A percentile compares a stretch with the other conserved stretches of the same genome.
Evolutionary conservation across 2,888 invertebrate species (phyloP).

Genomic region (Eupithecia tripunctaria): DNA sequence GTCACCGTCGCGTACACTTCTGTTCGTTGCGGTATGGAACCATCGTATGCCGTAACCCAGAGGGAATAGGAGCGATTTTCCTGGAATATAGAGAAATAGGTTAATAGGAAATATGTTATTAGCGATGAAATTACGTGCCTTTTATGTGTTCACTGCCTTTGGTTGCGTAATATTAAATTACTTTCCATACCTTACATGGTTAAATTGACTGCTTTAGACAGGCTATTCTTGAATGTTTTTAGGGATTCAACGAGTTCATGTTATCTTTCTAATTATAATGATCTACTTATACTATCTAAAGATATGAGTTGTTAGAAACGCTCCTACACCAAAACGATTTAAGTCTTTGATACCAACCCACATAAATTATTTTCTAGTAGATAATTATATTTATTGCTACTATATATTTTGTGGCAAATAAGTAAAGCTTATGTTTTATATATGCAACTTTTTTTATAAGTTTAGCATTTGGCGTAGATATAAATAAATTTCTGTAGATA

Average conservation of each 20-base stretch:
- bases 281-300: too few species aligned
- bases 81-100: conserved; percentile 56
- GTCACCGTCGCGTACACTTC: conserved; percentile 74
- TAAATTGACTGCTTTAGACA: not conserved
- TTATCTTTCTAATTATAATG: not conserved
- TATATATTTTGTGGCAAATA: too few species aligned
- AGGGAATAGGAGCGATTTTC: conserved; percentile 75
- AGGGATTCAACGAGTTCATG: not conserved
- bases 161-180: not conserved
- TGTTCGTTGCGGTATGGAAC: conserved; percentile 71
- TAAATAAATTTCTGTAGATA: too few species aligned
- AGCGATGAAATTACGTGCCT: not conserved
- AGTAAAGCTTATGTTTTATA: not conserved
- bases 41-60: conserved; percentile 76
- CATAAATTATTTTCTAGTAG: not conserved
- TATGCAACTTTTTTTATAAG: too few species aligned
- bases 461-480: too few species aligned
- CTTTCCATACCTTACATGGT: not conserved
- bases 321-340: too few species aligned
- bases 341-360: too few species aligned
- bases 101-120: not conserved
- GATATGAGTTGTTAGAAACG: too few species aligned
- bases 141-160: not conserved
- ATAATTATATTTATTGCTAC: not conserved
- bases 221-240: not conserved